A percentile compares a stretch with the other conserved stretches of the same genome.
Conservation (phyloP, 1,140 invertebrate species). For the Papilio polytes region DNA sequence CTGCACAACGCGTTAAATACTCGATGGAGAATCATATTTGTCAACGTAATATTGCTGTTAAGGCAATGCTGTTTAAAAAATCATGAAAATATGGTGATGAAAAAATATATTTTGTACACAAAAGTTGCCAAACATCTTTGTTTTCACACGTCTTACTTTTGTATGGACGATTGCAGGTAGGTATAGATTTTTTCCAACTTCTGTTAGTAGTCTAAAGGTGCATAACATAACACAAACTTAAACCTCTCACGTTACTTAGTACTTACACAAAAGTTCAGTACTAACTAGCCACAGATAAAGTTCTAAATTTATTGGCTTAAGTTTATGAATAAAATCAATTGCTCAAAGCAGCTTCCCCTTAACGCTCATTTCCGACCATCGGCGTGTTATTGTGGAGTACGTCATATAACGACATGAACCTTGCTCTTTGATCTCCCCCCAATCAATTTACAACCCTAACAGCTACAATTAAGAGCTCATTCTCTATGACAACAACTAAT, state of each 20-base stretch:
- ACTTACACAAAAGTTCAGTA: no score
- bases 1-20: constrained; percentile 18
- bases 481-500: constrained; percentile 54
- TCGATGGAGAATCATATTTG: constrained; percentile 12
- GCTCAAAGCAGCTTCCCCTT: constrained; percentile 53
- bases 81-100: no score
- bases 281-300: background rate
- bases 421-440: constrained; percentile 66
- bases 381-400: constrained; percentile 70
- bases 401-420: constrained; percentile 64
- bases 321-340: constrained; percentile 11
- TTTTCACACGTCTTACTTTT: no score
- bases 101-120: no score
- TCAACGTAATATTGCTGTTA: background rate
- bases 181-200: no score
- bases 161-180: no score
- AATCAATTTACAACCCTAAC: constrained; percentile 51
- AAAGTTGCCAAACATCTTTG: no score
- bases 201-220: no score
- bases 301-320: background rate
- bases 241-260: no score
- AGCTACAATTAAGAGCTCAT: constrained; percentile 48
- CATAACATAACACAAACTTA: no score
- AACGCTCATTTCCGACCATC: constrained; percentile 68
- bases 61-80: background rate